Conservation (phyloP, 2,797 vertebrate genomes). For the Gymnothorax javanicus region DNA sequence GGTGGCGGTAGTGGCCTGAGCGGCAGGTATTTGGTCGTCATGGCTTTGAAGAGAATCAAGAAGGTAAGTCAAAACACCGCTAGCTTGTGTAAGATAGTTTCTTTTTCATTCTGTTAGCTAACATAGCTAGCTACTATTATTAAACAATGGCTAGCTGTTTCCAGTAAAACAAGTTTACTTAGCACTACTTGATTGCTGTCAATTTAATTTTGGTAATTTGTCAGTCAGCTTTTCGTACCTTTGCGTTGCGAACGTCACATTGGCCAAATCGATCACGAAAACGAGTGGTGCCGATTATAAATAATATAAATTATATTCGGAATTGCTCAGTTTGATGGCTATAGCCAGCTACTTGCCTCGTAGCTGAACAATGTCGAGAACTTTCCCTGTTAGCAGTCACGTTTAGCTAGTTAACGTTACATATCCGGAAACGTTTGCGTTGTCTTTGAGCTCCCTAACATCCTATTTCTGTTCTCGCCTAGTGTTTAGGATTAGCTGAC, state of each 20-base stretch:
- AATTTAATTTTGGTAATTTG: background rate
- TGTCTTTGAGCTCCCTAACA: no score
- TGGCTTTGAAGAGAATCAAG: slow-evolving; percentile 19
- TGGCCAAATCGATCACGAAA: background rate
- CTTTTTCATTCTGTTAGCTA: background rate
- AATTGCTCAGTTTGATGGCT: no score
- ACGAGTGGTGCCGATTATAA: background rate
- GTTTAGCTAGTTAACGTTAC: no score
- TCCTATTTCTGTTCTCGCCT: no score
- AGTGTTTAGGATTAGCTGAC: no score
- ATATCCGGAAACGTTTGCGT: no score
- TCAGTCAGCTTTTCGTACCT: background rate
- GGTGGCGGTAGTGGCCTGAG: background rate
- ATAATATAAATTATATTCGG: no score
- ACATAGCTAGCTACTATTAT: background rate
- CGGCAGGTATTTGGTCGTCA: background rate
- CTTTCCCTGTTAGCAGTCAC: no score
- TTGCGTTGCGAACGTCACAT: background rate
- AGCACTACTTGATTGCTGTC: background rate
- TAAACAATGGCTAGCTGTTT: background rate
- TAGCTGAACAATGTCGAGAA: no score
- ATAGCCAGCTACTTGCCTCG: no score
- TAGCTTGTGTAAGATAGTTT: no score
- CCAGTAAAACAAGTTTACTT: background rate
- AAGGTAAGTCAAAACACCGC: background rate